Percentiles rank a stretch among this genome's conserved stretches.
phyloP scores from a whole-genome alignment of 2,888 invertebrate species.

The Apodemia mormo region DNA sequence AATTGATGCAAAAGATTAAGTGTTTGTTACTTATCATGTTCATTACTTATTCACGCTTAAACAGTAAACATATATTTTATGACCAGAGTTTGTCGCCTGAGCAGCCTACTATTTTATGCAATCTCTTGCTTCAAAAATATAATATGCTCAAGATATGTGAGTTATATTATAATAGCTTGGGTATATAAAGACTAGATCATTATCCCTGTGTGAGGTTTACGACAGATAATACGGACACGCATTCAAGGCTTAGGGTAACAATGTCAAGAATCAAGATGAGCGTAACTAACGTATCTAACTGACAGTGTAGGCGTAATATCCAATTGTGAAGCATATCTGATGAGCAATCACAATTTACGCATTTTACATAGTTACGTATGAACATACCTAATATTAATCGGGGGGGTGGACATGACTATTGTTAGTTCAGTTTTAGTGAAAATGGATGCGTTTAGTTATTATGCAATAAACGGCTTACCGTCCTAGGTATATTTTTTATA shows the following conservation, averaged over 20 bases:
- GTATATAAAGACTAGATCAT: slow-evolving; percentile 4
- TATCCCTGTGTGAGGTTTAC: not conserved
- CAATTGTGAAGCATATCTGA: slow-evolving; percentile 12
- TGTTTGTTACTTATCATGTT: no score
- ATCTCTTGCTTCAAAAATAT: no score
- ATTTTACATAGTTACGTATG: not conserved
- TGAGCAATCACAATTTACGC: not conserved
- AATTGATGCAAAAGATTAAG: no score
- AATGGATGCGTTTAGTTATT: not conserved
- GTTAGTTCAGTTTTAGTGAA: not conserved
- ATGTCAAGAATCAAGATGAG: slow-evolving; percentile 24
- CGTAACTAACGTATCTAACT: slow-evolving; percentile 9
- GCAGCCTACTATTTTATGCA: no score
- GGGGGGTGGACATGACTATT: no score
- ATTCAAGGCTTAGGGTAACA: slow-evolving; percentile 1
- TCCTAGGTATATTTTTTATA: no score
- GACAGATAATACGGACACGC: not conserved
- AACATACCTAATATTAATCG: no score
- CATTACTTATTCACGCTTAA: no score
- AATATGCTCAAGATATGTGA: no score
- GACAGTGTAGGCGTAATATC: slow-evolving; percentile 20
- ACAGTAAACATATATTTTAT: no score
- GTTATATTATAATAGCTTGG: not conserved
- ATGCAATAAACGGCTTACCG: no score
- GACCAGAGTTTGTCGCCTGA: no score